Base-by-base conservation (phyloP, 2,888 invertebrate species). In the Candidula unifasciata region DNA sequence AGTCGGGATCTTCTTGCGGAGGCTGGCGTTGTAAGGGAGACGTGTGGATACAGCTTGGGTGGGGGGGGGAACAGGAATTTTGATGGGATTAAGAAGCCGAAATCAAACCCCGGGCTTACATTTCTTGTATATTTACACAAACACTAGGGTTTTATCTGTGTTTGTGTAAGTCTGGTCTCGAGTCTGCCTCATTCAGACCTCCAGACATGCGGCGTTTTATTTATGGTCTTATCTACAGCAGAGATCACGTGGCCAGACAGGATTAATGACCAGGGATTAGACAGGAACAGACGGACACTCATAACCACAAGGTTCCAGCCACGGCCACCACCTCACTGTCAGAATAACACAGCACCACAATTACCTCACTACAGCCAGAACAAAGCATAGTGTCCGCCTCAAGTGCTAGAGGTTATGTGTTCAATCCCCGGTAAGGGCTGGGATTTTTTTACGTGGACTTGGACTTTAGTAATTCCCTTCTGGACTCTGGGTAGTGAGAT, bases 101-200 rank as follows among this genome's bases (percentile, higher is more conserved):
- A 44, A 27, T 44, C 44, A 5, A n/a, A 24, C 24, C 37, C 37
- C 21, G 24, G 73, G 37, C 24, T 73, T 44, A 52, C 27, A 73
- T 73, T 73, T 44, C 73, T 73, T 10, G 73, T 44, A 2, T 73
- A 44, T 73, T 73, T 73, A 73, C 73, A 73, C 73, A 73, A 73
- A 73, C 73, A 73, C 44, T 52, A 1, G 1, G 8, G 24, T 73
- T 35, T 35, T 37, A 44, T 73, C n/a, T 73, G 73, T 37, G 44
- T 73, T 44, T 18, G 35, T 6, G 16, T 3, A 37, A 37, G 71
- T 35, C 35, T 37, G 44, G 44, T 18, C 21, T 21, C 35, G 6
- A 71, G 24, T n/a, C 73, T 73, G 27, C 73, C 52, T 27, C 44
- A 37, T 73, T 44, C 44, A 73, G 44, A 44, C 73, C 44, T 13